These are phyloP conservation scores for Cassiopea xamachana DNA, from an alignment of 30 jellyfish, hydroid and myxozoan species.

Conservation along the genomic window DNA sequence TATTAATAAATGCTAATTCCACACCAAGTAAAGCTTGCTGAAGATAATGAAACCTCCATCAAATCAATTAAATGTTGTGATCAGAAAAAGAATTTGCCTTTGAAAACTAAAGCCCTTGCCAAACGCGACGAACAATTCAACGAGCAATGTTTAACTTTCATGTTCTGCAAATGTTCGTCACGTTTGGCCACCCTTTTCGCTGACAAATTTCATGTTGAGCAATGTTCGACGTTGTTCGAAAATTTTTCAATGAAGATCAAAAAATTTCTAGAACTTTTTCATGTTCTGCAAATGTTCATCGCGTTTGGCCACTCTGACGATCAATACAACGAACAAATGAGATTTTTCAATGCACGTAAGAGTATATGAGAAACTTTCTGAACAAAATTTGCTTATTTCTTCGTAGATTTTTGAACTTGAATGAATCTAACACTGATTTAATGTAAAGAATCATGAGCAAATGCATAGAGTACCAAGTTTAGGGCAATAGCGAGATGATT, in stretches of 20 bases:
- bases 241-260: neutral
- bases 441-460: too few relatives aligned
- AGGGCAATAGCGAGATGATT: too few relatives aligned
- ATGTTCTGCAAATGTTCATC: neutral
- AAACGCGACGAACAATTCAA: conserved; percentile 11
- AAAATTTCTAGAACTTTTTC: neutral
- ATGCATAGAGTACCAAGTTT: too few relatives aligned
- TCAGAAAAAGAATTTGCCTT: too few relatives aligned
- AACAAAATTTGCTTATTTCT: too few relatives aligned
- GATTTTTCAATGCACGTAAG: neutral
- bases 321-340: neutral
- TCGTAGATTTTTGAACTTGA: too few relatives aligned
- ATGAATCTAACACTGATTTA: too few relatives aligned
- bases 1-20: too few relatives aligned
- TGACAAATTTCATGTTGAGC: neutral
- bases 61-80: too few relatives aligned
- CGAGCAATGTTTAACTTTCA: neutral
- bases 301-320: neutral
- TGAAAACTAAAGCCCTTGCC: conserved; percentile 53
- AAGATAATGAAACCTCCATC: too few relatives aligned
- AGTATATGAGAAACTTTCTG: too few relatives aligned
- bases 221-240: neutral
- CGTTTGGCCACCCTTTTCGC: neutral
- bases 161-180: neutral
- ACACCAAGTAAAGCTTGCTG: too few relatives aligned